A percentile compares a stretch with the other conserved stretches of the same genome.
These are phyloP conservation scores for Dinoponera quadriceps DNA, from an alignment of 1,140 invertebrate species.

Conservation along the genomic window DNA sequence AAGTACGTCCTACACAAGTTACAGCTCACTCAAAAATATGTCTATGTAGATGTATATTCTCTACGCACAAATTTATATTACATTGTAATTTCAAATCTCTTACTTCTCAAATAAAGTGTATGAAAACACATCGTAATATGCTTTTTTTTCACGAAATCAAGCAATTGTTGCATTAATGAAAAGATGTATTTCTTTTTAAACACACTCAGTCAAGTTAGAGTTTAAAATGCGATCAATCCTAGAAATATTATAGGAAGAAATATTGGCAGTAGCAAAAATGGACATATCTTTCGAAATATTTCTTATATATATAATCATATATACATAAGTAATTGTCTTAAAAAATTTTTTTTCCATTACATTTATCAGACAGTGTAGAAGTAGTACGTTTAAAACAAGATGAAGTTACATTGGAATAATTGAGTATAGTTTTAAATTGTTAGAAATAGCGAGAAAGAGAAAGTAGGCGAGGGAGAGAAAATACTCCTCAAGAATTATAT, in stretches of 20 bases:
- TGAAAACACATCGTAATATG: background rate
- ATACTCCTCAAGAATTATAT: background rate
- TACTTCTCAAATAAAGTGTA: background rate
- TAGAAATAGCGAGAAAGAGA: background rate
- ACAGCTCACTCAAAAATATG: slow-evolving; percentile 18
- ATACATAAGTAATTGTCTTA: slow-evolving; percentile 2
- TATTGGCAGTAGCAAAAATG: slow-evolving; percentile 31
- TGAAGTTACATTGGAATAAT: too few relatives aligned
- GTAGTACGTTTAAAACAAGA: background rate
- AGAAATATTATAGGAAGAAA: slow-evolving; percentile 15
- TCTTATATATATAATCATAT: background rate
- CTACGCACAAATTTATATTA: background rate
- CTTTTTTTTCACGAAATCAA: background rate
- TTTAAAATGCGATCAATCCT: background rate
- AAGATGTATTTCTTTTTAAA: background rate
- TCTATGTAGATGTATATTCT: slow-evolving; percentile 9
- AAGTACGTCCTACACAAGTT: slow-evolving; percentile 14
- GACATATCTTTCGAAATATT: slow-evolving; percentile 11
- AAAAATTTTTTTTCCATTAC: background rate
- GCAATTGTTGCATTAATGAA: background rate
- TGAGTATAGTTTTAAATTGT: background rate
- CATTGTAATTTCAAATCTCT: background rate
- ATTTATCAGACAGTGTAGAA: background rate
- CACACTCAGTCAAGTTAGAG: background rate
- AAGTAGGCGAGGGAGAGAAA: too few relatives aligned